Conservation (phyloP, 2,113 vertebrate species). For the Salvelinus namaycush region DNA sequence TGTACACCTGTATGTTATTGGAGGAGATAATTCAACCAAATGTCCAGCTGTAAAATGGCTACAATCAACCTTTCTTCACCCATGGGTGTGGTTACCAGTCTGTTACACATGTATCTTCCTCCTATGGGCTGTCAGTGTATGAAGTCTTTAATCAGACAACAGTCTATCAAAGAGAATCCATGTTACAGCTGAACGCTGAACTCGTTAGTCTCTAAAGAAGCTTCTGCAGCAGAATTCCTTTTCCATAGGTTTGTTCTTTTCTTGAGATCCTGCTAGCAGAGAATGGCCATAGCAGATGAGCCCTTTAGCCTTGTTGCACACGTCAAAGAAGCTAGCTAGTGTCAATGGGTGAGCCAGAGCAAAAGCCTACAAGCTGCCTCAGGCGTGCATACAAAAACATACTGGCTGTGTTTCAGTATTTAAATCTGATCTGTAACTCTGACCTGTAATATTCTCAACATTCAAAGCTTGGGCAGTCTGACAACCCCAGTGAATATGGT, state of each 20-base stretch:
- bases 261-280: background rate
- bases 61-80: background rate
- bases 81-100: slow-evolving; percentile 27
- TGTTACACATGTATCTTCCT: background rate
- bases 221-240: background rate
- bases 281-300: background rate
- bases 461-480: background rate
- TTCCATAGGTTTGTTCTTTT: background rate
- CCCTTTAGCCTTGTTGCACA: slow-evolving; percentile 12
- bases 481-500: background rate
- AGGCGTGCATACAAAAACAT: background rate
- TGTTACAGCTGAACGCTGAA: background rate
- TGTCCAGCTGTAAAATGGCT: slow-evolving; percentile 29
- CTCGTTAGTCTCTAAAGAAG: background rate
- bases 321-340: slow-evolving; percentile 1
- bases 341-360: slow-evolving; percentile 15
- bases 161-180: background rate
- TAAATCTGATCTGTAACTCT: background rate
- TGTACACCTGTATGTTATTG: slow-evolving; percentile 23
- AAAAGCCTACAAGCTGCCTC: background rate
- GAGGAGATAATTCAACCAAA: slow-evolving; percentile 28
- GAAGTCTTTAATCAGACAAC: background rate
- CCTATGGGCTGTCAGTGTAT: background rate
- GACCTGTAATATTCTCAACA: background rate
- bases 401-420: background rate